Evolutionary conservation across 2,797 vertebrate species (phyloP).

Genomic region (Leptodactylus fallax): DNA sequence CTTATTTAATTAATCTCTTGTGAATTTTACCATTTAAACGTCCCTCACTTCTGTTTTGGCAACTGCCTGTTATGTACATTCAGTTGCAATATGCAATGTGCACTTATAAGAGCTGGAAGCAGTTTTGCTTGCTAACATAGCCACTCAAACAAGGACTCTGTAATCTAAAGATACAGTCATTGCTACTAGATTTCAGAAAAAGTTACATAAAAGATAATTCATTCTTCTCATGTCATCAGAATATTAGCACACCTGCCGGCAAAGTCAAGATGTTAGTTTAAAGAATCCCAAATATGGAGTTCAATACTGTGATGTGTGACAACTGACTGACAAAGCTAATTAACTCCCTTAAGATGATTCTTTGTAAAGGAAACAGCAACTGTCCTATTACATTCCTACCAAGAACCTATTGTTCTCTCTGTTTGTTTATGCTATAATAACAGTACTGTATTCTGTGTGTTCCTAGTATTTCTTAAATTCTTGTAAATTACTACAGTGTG

Average conservation of each 20-base stretch:
- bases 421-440: not conserved
- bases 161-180: slow-evolving; percentile 69
- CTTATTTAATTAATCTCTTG: not conserved
- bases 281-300: slow-evolving; percentile 72
- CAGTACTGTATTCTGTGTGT: not conserved
- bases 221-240: slow-evolving; percentile 73
- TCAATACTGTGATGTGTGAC: slow-evolving; percentile 71
- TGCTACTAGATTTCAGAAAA: slow-evolving; percentile 67
- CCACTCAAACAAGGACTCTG: slow-evolving; percentile 65
- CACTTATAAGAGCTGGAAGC: slow-evolving; percentile 2
- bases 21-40: not conserved
- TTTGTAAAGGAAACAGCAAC: slow-evolving; percentile 69
- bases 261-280: slow-evolving; percentile 73
- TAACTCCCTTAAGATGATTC: slow-evolving; percentile 71
- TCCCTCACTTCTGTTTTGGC: not conserved
- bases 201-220: slow-evolving; percentile 73
- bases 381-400: slow-evolving; percentile 69
- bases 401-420: not conserved
- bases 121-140: not conserved
- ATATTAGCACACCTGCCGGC: slow-evolving; percentile 73
- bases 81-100: not conserved
- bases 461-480: not conserved
- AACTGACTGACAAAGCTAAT: slow-evolving; percentile 74
- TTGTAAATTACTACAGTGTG: too few species aligned
- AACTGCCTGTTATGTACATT: not conserved